phyloP scores from a whole-genome alignment of 2,797 vertebrate species.

The Enteromius paludinosus region DNA sequence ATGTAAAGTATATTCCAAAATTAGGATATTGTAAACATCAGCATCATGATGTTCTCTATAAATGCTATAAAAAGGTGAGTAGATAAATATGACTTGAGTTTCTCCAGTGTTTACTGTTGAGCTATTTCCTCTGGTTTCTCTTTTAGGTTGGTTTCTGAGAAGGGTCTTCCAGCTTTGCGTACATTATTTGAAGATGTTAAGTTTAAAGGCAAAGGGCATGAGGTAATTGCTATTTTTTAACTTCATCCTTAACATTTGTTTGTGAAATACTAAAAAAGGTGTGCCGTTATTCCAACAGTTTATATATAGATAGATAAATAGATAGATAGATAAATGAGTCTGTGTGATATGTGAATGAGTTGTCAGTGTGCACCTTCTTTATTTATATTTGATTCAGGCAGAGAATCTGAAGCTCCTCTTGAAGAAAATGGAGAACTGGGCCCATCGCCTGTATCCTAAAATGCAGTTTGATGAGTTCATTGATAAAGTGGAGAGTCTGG shows the following conservation, averaged over 20 bases:
- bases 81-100: neutral
- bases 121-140: neutral
- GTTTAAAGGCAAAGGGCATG: slow-evolving; percentile 94
- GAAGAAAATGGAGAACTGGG: slow-evolving; percentile 96
- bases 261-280: neutral
- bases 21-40: neutral
- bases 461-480: slow-evolving; percentile 95
- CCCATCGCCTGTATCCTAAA: slow-evolving; percentile 92
- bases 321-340: neutral
- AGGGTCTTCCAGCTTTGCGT: slow-evolving; percentile 91
- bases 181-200: slow-evolving; percentile 83
- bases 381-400: slow-evolving; percentile 70
- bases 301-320: neutral
- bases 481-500: slow-evolving; percentile 86
- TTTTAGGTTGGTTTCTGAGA: slow-evolving; percentile 86
- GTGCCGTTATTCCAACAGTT: neutral
- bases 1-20: neutral
- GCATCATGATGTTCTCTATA: neutral
- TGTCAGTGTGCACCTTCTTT: neutral
- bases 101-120: neutral
- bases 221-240: slow-evolving; percentile 76
- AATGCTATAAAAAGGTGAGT: neutral
- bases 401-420: slow-evolving; percentile 88
- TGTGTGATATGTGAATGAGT: neutral
- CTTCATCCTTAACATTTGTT: neutral